These are phyloP conservation scores for Cydia pomonella DNA, from an alignment of 1,140 invertebrate species.

Conservation along the genomic window DNA sequence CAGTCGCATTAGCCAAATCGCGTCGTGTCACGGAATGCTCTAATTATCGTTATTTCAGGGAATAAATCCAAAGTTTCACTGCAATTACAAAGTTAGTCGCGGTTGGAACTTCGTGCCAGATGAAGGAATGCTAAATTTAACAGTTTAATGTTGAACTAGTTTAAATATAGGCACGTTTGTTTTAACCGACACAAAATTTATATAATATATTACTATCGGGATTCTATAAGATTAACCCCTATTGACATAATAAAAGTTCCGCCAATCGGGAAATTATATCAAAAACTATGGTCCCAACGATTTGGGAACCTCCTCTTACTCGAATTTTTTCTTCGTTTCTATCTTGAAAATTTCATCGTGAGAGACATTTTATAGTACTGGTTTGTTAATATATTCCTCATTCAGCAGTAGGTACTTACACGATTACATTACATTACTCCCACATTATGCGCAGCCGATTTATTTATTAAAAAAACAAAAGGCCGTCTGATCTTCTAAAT, in stretches of 20 bases:
- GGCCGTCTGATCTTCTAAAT: not conserved
- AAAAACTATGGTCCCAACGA: too few relatives aligned
- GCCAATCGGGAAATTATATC: too few relatives aligned
- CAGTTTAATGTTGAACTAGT: conserved; percentile 8
- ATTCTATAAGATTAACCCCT: too few relatives aligned
- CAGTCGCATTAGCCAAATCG: conserved; percentile 20
- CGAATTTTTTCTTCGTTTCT: too few relatives aligned
- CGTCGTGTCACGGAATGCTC: conserved; percentile 15
- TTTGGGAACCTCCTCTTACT: too few relatives aligned
- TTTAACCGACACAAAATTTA: not conserved
- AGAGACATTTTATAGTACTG: too few relatives aligned
- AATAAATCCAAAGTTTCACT: conserved; percentile 17
- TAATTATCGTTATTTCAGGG: conserved; percentile 17
- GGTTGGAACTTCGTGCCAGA: conserved; percentile 20
- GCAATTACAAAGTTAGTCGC: conserved; percentile 19
- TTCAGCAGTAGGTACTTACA: too few relatives aligned
- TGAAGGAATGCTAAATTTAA: conserved; percentile 15
- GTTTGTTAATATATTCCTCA: too few relatives aligned
- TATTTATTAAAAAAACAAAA: not conserved
- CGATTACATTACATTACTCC: too few relatives aligned
- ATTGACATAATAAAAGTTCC: too few relatives aligned
- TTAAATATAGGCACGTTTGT: not conserved
- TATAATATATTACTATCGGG: too few relatives aligned
- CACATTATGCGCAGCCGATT: not conserved
- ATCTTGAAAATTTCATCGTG: too few relatives aligned